phyloP scores from a whole-genome alignment of 2,888 invertebrate genomes.

The Lepeophtheirus nordmannii region DNA sequence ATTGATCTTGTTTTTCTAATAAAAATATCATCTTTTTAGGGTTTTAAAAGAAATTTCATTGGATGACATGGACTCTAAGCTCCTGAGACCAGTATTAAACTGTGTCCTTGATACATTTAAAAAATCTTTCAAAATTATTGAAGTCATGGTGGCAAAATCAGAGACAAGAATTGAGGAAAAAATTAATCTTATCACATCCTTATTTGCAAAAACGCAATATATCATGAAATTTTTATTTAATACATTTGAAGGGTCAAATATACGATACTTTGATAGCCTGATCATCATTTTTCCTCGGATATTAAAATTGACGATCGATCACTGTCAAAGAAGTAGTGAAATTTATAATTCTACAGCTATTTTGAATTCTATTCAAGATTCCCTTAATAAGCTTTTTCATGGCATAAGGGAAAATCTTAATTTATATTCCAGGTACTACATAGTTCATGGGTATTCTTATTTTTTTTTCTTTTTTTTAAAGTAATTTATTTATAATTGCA shows the following conservation, averaged over 20 bases:
- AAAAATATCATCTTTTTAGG: neutral
- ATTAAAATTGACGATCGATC: neutral
- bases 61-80: neutral
- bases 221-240: neutral
- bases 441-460: too few relatives aligned
- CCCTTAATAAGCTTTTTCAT: neutral
- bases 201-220: neutral
- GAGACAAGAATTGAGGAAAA: neutral
- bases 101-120: neutral
- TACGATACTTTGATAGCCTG: neutral
- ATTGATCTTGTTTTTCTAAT: neutral
- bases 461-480: too few relatives aligned
- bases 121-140: neutral
- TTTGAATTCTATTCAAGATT: neutral
- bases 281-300: neutral
- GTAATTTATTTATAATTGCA: neutral
- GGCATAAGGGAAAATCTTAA: neutral
- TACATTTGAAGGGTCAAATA: neutral
- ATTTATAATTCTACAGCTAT: neutral
- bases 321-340: neutral
- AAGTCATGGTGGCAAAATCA: neutral
- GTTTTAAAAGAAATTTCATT: neutral
- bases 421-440: neutral
- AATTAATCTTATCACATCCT: neutral
- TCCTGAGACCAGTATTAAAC: neutral